Evolutionary conservation across 2,797 vertebrate species (phyloP), one percentile per base, ranked within the genome.

Genomic region (Oryzias dopingdopingensis): DNA sequence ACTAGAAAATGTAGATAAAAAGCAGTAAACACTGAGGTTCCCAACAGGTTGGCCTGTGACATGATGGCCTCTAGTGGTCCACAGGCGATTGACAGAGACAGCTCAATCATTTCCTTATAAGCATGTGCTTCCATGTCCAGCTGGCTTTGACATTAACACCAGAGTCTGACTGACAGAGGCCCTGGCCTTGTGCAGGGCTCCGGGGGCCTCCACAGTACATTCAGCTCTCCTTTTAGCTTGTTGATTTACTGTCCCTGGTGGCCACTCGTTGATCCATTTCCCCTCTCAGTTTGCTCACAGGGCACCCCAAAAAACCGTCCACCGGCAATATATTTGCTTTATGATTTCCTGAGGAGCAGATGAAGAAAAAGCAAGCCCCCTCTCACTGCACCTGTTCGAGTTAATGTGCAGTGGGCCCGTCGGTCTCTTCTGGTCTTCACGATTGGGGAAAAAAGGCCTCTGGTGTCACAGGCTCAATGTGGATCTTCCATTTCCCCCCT

Each of bases 41-140:
- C 66, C 56, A 79, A 75, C 81, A 78, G 18, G 69, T 72, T 86
- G 71, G 52, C 74, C 78, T 84, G 88, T 91, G 77, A 89, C 87
- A 90, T 77, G 82, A 92, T 92, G 93, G 93, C 93, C 94, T 92
- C 93, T 91, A 91, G 93, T 91, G 92, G 94, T 91, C 82, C 80
- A 23, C 74, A 55, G 65, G 88, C 85, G 80, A 93, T 82, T 89
- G 93, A 93, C 93, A 93, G 68, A 82, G 93, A 95, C 75, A 83
- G 89, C 90, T 94, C 89, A 89, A 84, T 91, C 89, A 85, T 86
- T 91, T 90, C 88, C 89, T 88, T 80, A 65, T 77, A 90, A 85
- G 87, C 78, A 83, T 74, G 70, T 84, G 80, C 82, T 87, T 85
- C 88, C 84, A 70, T 76, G 78, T 82, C 91, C 94, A 93, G 81